Evolutionary conservation across 2,113 vertebrate genomes (phyloP).

Genomic region (Ginglymostoma cirratum): DNA sequence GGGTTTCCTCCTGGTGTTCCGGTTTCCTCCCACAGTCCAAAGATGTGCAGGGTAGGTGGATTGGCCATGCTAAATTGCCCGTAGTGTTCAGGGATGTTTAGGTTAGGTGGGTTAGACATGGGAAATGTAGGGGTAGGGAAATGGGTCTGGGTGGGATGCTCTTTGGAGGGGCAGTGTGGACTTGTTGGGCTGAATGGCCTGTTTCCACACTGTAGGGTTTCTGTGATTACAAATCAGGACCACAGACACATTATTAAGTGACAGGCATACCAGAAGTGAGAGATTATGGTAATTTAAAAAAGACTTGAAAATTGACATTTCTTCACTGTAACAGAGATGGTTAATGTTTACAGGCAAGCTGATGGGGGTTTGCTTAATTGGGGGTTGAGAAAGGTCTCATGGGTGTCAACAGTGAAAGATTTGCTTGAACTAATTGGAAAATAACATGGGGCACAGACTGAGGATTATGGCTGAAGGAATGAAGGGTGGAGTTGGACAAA

Average conservation of each 20-base stretch:
- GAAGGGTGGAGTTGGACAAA: background rate
- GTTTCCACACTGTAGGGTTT: no score
- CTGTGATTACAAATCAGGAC: background rate
- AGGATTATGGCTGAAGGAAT: background rate
- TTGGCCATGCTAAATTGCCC: no score
- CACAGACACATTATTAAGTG: background rate
- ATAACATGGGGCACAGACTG: background rate
- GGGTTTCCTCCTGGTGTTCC: no score
- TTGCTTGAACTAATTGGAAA: background rate
- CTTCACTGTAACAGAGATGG: background rate
- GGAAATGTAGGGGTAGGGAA: no score
- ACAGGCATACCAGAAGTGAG: background rate
- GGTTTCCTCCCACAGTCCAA: no score
- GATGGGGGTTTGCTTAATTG: background rate
- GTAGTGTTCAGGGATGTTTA: no score
- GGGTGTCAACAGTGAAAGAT: background rate
- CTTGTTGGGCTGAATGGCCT: no score
- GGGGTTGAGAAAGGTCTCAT: background rate
- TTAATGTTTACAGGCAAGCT: background rate
- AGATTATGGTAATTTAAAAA: background rate
- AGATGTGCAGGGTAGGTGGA: no score
- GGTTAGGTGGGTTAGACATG: no score
- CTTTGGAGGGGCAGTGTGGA: no score
- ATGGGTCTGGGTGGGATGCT: no score
- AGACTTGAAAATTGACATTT: background rate